phyloP scores from a whole-genome alignment of 2,113 vertebrate genomes.

The Microtus montanus region DNA sequence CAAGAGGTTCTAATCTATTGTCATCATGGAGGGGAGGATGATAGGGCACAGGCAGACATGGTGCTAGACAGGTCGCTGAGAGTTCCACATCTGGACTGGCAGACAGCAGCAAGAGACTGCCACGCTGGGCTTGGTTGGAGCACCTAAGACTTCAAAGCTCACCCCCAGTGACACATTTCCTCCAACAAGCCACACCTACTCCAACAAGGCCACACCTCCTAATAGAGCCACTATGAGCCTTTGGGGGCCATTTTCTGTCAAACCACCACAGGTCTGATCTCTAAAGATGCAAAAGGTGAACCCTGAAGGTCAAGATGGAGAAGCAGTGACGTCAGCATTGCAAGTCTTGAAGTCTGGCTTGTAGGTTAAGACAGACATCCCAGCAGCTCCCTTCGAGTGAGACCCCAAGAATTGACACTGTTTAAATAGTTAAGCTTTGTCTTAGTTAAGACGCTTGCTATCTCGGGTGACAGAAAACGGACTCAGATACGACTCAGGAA shows the following conservation, averaged over 20 bases:
- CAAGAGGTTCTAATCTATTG: background rate
- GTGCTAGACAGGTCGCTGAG: background rate
- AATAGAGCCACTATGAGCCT: background rate
- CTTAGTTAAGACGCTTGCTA: background rate
- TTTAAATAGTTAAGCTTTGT: background rate
- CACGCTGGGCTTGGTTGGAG: background rate
- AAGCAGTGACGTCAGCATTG: background rate
- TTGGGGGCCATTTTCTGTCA: background rate
- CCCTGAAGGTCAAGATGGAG: background rate
- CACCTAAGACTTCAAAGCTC: background rate
- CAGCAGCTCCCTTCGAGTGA: background rate
- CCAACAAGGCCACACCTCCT: background rate
- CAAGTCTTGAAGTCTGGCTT: background rate
- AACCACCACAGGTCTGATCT: background rate
- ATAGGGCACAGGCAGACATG: background rate
- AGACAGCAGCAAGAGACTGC: background rate
- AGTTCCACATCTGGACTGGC: background rate
- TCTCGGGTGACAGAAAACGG: background rate
- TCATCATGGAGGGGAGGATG: background rate
- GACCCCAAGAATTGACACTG: accelerated
- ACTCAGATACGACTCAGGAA: background rate
- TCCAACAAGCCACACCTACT: background rate
- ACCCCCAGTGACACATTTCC: background rate
- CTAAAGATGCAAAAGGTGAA: background rate
- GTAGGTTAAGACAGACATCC: background rate